Evolutionary conservation across 1,140 invertebrate genomes (phyloP).

Genomic region (Lerema accius): DNA sequence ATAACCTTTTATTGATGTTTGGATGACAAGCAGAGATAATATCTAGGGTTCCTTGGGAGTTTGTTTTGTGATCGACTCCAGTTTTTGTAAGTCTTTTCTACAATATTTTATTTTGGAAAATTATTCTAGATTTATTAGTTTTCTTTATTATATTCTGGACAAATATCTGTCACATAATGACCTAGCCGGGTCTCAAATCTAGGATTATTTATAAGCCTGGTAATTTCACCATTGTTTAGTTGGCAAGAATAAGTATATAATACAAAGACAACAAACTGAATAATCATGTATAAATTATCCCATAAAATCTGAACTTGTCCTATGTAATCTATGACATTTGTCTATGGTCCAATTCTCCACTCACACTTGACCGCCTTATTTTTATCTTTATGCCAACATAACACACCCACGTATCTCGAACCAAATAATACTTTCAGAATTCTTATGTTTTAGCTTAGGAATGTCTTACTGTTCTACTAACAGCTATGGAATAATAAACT

Average conservation of each 20-base stretch:
- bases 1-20: slow-evolving; percentile 44
- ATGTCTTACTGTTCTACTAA: slow-evolving; percentile 11
- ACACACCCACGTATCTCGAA: slow-evolving; percentile 40
- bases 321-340: slow-evolving; percentile 17
- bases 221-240: too few species aligned
- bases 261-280: not conserved
- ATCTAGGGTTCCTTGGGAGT: slow-evolving; percentile 13
- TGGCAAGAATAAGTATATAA: too few species aligned
- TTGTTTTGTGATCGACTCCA: too few species aligned
- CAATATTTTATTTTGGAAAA: too few species aligned
- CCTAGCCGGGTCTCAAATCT: too few species aligned
- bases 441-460: slow-evolving; percentile 40
- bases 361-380: slow-evolving; percentile 34
- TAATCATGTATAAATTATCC: too few species aligned
- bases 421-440: slow-evolving; percentile 46
- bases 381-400: slow-evolving; percentile 41
- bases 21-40: slow-evolving; percentile 17
- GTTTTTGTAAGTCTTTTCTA: too few species aligned
- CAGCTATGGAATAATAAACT: not conserved
- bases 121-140: too few species aligned
- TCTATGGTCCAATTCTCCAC: slow-evolving; percentile 20
- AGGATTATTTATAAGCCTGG: too few species aligned
- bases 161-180: too few species aligned
- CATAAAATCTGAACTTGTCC: too few species aligned
- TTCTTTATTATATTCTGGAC: too few species aligned